Conservation (phyloP, 1,140 invertebrate genomes). For the Drosophila bipectinata region DNA sequence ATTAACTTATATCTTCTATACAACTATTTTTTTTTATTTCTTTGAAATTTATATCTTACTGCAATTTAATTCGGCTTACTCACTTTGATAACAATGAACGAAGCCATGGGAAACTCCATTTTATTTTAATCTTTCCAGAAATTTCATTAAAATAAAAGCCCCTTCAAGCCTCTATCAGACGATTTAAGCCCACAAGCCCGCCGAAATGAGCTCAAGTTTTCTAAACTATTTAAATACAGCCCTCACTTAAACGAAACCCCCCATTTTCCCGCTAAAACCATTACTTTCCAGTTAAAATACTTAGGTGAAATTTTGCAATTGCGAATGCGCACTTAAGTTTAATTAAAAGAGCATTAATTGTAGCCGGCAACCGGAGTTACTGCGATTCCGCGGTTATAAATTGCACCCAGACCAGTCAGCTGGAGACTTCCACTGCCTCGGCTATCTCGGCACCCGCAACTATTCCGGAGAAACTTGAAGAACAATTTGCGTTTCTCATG, state of each 20-base stretch:
- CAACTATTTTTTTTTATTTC: too few relatives aligned
- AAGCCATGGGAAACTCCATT: constrained; percentile 16
- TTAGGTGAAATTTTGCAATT: constrained; percentile 72
- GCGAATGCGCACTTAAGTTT: constrained; percentile 77
- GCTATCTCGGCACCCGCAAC: constrained; percentile 57
- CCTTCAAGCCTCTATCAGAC: constrained; percentile 35
- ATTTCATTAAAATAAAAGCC: constrained; percentile 74
- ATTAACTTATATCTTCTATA: too few relatives aligned
- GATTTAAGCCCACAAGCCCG: constrained; percentile 27
- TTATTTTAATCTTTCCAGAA: constrained; percentile 23
- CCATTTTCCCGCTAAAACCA: not conserved
- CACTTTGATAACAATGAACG: not conserved
- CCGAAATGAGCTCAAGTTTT: constrained; percentile 25
- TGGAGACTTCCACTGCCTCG: constrained; percentile 27
- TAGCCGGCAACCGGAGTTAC: constrained; percentile 48
- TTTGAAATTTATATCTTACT: too few relatives aligned
- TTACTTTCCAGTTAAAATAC: constrained; percentile 44
- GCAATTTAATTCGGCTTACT: too few relatives aligned
- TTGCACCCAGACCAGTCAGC: constrained; percentile 36
- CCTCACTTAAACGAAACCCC: not conserved
- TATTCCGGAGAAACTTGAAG: constrained; percentile 54
- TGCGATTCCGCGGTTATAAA: constrained; percentile 53
- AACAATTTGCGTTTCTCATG: constrained; percentile 66
- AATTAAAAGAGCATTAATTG: constrained; percentile 81
- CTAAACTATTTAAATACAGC: constrained; percentile 53